Evolutionary conservation across 2,113 vertebrate species (phyloP).

Genomic region (Mystacornis crossleyi): DNA sequence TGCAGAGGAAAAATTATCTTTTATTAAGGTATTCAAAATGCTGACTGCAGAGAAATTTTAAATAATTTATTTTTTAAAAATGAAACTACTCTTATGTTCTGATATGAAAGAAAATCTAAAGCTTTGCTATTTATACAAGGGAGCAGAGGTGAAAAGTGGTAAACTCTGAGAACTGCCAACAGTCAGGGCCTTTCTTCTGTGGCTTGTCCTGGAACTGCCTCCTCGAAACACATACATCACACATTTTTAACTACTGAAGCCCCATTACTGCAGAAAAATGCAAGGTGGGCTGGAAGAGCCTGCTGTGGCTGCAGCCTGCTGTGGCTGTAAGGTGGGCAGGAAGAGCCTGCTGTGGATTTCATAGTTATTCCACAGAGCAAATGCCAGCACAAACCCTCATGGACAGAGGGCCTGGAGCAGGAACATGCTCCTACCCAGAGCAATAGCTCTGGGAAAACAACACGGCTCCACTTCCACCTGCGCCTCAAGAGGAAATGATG

Average conservation of each 20-base stretch:
- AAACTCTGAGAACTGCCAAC: background rate
- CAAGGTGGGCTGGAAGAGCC: background rate
- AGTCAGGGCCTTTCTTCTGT: background rate
- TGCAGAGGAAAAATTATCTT: background rate
- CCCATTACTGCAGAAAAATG: background rate
- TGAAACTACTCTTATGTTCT: background rate
- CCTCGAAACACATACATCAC: background rate
- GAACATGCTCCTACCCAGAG: background rate
- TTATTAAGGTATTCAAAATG: slow-evolving; percentile 35
- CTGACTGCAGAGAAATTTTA: slow-evolving; percentile 30
- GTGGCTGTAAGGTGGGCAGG: background rate
- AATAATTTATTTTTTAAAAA: slow-evolving; percentile 26
- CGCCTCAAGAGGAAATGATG: background rate
- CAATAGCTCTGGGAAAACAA: background rate
- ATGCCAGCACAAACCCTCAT: background rate
- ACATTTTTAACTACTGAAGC: background rate
- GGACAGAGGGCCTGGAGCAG: background rate
- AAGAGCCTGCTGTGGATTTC: background rate
- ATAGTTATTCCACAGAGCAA: background rate
- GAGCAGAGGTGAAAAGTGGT: background rate
- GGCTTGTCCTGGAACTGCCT: background rate
- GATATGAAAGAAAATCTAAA: slow-evolving; percentile 13
- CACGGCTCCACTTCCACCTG: background rate
- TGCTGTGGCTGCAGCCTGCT: background rate
- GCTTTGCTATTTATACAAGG: background rate